Base-by-base conservation (phyloP, 2,888 invertebrate genomes). In the Drosophila villosipedis region DNA sequence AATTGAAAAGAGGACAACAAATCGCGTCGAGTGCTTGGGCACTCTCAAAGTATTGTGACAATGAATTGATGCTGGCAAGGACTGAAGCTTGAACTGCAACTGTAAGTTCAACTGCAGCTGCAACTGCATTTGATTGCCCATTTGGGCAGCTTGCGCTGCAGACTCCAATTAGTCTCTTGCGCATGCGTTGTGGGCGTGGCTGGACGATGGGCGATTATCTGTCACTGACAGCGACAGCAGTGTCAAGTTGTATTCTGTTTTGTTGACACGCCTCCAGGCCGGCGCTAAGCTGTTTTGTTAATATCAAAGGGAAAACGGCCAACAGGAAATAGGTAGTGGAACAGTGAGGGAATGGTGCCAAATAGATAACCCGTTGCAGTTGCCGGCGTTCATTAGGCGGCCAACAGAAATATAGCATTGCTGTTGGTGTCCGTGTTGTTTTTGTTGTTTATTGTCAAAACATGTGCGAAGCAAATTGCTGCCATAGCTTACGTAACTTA, bases 161-260 rank as follows among this genome's bases (percentile, higher is more conserved):
- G 35, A 37, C 68, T 47, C 39, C 68, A 70, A 81, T 81, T 82
- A 81, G 80, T 71, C 71, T 71, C 73, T 82, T 82, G 82, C 80
- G 80, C 80, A 81, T 81, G 80, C 80, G 80, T 79, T 82, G 62
- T 82, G 82, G 80, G 80, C 82, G 80, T 25, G 35, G 35, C 68
- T 35, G 47, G 31, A 6, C 30, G 25, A 16, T 47, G 47, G 16
- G 16, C 41, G 30, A 41, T 41, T 65, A 47, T 69, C 52, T 71
- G 66, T 58, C 58, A 58, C 31, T 58, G 58, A 58, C 58, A 58
- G 58, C 43, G 43, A 31, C 58, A 58, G 58, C 58, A 61, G 62
- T 66, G 57, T 52, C 54, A 71, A 58, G 41, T 64, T 47, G 41
- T 68, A 43, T 63, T 28, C 53, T 14, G 47, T 33, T 28, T 25